Evolutionary conservation across 2,797 vertebrate genomes (phyloP), one percentile per base, ranked within the genome.

Genomic region (Cichlasoma orientale): DNA sequence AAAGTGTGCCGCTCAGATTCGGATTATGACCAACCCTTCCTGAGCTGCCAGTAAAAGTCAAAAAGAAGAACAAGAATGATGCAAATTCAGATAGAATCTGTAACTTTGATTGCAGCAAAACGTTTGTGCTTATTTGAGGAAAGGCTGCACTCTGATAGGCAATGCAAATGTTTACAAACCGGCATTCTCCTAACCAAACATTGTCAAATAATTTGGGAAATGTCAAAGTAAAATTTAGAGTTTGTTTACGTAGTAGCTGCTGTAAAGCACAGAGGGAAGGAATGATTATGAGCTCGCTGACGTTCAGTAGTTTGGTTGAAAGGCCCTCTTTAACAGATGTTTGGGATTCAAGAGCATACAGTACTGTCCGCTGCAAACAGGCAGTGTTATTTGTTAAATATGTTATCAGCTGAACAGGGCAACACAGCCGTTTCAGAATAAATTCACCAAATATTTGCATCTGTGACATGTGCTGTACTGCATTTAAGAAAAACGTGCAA

Each of bases 171-270:
- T 93, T 92, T 92, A 94, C 86, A 92, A 82, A 91, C 85, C 83
- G 88, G 87, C 89, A 84, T 89, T 79, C 56, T 59, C 47, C 55
- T 85, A 63, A 82, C 92, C 92, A 92, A 92, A 92, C 87, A 92
- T 79, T 90, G 90, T 83, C 74, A 88, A 74, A 90, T 88, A 5
- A 87, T 82, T 80, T 84, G 55, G 5, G 85, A 86, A 89, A 82
- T 47, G 82, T 80, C 56, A 41, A 47, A 44, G 72, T 41, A 54
- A 88, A 90, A 80, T 83, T 47, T 80, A 83, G 53, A 74, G 27
- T 82, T 82, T 68, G 16, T 68, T 1, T 44, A 27, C 1, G n/a
- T 82, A 82, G 87, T n/a, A n/a, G 88, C 71, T 25, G 29, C 44
- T 56, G 50, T 55, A 68, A 79, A 82, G 83, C 70, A 14, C 52